phyloP scores from a whole-genome alignment of 2,888 invertebrate species.

The Chydorus sphaericus region DNA sequence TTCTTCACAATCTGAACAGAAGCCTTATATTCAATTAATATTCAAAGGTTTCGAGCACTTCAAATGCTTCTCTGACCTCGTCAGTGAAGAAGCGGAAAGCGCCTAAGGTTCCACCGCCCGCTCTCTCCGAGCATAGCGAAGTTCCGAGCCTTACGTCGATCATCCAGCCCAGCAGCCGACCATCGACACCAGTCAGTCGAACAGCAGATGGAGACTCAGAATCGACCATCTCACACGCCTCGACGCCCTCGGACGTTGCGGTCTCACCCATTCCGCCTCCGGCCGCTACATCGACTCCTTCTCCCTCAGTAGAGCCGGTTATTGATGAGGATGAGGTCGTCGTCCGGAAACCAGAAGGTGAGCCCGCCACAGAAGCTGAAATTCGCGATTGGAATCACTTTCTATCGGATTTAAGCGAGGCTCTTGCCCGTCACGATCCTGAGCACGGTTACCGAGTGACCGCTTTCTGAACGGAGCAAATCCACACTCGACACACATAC shows the following conservation, averaged over 20 bases:
- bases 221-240: background rate
- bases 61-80: slow-evolving; percentile 26
- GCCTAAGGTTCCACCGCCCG: slow-evolving; percentile 38
- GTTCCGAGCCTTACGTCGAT: background rate
- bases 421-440: background rate
- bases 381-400: slow-evolving; percentile 1
- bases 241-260: too few relatives aligned
- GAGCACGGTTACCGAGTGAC: background rate
- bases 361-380: background rate
- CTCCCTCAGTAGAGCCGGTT: too few relatives aligned
- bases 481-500: background rate
- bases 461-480: background rate
- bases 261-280: too few relatives aligned
- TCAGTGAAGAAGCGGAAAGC: slow-evolving; percentile 43
- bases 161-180: too few relatives aligned
- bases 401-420: background rate
- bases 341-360: background rate
- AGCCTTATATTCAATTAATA: too few relatives aligned
- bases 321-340: background rate
- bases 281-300: too few relatives aligned
- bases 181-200: too few relatives aligned
- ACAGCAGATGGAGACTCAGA: background rate
- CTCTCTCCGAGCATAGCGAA: slow-evolving; percentile 18
- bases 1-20: too few relatives aligned
- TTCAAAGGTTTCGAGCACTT: slow-evolving; percentile 22